These are phyloP conservation scores for Lipotes vexillifer DNA, from an alignment of 2,113 vertebrate species.

Conservation along the genomic window DNA sequence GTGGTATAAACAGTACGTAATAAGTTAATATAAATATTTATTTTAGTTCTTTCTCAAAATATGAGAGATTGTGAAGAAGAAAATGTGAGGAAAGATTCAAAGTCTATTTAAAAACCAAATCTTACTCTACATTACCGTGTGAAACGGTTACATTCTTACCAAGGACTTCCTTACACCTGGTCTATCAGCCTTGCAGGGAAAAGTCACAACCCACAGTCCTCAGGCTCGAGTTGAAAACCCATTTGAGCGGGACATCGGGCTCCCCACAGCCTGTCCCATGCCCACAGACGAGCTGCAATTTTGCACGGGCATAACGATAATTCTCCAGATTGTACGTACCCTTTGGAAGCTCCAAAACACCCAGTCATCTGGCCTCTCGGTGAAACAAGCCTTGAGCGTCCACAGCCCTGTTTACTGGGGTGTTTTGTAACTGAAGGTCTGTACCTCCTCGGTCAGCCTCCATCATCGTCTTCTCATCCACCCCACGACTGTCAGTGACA, in stretches of 20 bases:
- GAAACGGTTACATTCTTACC: neutral
- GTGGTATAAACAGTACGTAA: neutral
- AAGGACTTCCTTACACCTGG: neutral
- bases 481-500: neutral
- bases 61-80: neutral
- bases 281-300: neutral
- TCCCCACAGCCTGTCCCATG: rapidly evolving
- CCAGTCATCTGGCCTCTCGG: neutral
- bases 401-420: neutral
- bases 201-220: neutral
- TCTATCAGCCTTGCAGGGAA: no score
- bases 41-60: neutral
- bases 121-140: neutral
- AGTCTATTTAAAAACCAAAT: neutral
- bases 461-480: rapidly evolving
- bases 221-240: neutral
- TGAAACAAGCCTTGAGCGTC: neutral
- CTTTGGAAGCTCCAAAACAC: neutral
- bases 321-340: rapidly evolving
- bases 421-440: no score
- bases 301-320: rapidly evolving
- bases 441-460: no score
- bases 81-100: neutral
- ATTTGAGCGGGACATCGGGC: neutral
- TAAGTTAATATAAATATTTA: neutral